Percentiles rank a stretch among this genome's conserved stretches.
Conservation (phyloP, 1,140 invertebrate genomes). For the Drosophila mauritiana region DNA sequence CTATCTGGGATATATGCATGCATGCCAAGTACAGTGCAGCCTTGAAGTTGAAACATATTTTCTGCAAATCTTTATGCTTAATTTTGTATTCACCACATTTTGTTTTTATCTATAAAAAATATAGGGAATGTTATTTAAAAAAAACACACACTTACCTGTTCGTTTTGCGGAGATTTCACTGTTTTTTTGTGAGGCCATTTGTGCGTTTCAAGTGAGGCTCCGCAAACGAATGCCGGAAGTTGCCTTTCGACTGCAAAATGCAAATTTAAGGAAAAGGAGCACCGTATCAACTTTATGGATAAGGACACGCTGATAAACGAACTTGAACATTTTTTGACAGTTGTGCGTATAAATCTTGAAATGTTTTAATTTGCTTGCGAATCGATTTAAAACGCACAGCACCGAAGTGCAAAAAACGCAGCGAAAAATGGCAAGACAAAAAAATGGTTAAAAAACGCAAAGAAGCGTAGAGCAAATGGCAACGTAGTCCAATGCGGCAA, state of each 20-base stretch:
- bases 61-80: not conserved
- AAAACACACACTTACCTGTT: not conserved
- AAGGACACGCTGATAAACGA: constrained; percentile 64
- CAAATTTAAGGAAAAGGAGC: constrained; percentile 41
- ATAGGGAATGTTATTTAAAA: no score
- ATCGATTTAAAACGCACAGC: constrained; percentile 74
- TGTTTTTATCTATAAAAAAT: no score
- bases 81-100: not conserved
- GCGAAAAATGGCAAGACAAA: constrained; percentile 22
- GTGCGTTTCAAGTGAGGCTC: constrained; percentile 26
- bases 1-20: constrained; percentile 13
- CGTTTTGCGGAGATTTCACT: not conserved
- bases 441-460: constrained; percentile 30
- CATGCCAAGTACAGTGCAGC: not conserved
- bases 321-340: constrained; percentile 79
- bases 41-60: not conserved
- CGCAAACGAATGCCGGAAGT: constrained; percentile 72
- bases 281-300: not conserved
- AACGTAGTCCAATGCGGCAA: constrained; percentile 57
- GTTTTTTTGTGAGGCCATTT: constrained; percentile 7
- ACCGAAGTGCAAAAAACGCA: constrained; percentile 19
- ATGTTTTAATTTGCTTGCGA: constrained; percentile 84
- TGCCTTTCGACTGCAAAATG: constrained; percentile 64
- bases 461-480: constrained; percentile 52
- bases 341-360: constrained; percentile 84